A percentile compares a stretch with the other conserved stretches of the same genome.
Conservation (phyloP, 2,888 invertebrate species). For the Troilus luridus region DNA sequence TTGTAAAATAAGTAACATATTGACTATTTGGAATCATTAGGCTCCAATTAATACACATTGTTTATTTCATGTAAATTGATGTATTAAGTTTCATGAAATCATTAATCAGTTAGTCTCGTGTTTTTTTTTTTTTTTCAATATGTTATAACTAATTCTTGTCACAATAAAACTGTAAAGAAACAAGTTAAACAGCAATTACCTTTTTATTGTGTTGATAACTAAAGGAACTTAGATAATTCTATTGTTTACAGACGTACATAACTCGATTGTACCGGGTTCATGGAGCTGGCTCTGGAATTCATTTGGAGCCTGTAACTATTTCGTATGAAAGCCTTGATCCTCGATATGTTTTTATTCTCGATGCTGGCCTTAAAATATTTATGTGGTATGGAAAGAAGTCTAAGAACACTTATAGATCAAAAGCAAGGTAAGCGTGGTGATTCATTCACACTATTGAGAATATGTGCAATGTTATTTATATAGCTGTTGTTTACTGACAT, state of each 20-base stretch:
- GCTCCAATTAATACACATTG: too few species aligned
- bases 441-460: background rate
- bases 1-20: too few species aligned
- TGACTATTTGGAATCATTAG: too few species aligned
- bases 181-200: conserved; percentile 3
- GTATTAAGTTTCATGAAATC: too few species aligned
- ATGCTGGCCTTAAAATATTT: conserved; percentile 87
- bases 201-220: conserved; percentile 53
- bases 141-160: too few species aligned
- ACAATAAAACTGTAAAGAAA: background rate
- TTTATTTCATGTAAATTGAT: too few species aligned
- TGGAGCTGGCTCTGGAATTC: conserved; percentile 85
- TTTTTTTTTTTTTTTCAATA: too few species aligned
- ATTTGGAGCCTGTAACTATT: conserved; percentile 89
- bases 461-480: background rate
- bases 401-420: conserved; percentile 90
- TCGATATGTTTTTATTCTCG: conserved; percentile 91
- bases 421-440: conserved; percentile 71
- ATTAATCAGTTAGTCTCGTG: too few species aligned
- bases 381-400: conserved; percentile 93
- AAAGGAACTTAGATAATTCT: background rate
- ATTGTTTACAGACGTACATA: conserved; percentile 78
- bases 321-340: conserved; percentile 85
- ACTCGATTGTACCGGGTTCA: conserved; percentile 91
- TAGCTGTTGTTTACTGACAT: background rate